phyloP scores from a whole-genome alignment of 2,888 invertebrate species.

The Dugesia japonica region DNA sequence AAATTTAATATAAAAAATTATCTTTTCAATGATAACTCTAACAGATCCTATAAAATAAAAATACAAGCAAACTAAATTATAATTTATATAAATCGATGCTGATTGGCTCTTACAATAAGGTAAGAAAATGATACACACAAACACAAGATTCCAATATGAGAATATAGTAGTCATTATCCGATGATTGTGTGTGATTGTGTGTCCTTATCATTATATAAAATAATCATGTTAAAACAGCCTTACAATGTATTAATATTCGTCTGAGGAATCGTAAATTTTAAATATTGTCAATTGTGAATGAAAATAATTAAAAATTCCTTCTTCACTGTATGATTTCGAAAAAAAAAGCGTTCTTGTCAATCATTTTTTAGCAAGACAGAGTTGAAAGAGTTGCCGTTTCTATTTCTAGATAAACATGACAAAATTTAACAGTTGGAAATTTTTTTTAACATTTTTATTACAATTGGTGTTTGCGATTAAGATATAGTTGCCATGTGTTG shows the following conservation, averaged over 20 bases:
- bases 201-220: not conserved
- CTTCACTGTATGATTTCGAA: not conserved
- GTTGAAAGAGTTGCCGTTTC: conserved; percentile 13
- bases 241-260: no score
- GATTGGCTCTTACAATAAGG: not conserved
- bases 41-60: not conserved
- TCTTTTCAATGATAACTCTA: no score
- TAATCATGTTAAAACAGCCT: no score
- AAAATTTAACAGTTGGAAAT: conserved; percentile 5
- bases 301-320: conserved; percentile 7
- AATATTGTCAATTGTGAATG: not conserved
- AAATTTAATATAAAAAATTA: no score
- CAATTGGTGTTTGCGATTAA: conserved; percentile 20
- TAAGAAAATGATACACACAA: not conserved
- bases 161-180: not conserved
- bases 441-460: conserved; percentile 15
- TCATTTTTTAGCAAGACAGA: conserved; percentile 3
- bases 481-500: conserved; percentile 20
- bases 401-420: conserved; percentile 1
- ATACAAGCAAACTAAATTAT: conserved; percentile 1
- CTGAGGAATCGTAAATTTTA: no score
- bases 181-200: not conserved
- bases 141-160: not conserved
- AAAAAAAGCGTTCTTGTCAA: conserved; percentile 7
- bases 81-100: not conserved